Base-by-base conservation (phyloP, 2,797 vertebrate genomes). In the Scyliorhinus canicula region DNA sequence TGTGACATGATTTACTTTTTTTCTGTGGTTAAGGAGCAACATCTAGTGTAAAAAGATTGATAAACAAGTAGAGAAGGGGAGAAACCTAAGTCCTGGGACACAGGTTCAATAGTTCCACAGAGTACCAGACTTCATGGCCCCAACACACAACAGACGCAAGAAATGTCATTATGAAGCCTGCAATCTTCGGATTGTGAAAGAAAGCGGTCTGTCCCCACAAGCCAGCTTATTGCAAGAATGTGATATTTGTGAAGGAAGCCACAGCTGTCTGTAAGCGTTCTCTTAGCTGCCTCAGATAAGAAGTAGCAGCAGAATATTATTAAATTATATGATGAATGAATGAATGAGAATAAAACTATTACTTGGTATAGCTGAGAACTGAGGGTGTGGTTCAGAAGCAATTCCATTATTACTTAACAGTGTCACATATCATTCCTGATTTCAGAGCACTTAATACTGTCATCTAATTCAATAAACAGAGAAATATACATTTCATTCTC, bases 401-500 rank as follows among this genome's bases (percentile, higher is more conserved):
- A 94, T 71, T 69, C 31, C 28, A 74, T 28, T 19, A 94, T 35
- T 71, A 52, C 44, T 50, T 74, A 71, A 94, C 11, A 69, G n/a
- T 55, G 26, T 52, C 67, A 9, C 14, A 71, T 69, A 21, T 31
- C 93, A 71, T 50, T n/a, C 4, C 2, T 90, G 28, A 90, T 19
- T 60, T 60, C 31, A 60, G 35, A 8, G 6, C 50, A 94, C 11
- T 94, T 94, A 93, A 74, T 74, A n/a, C 65, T 94, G 35, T 35
- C 44, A 74, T 52, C 31, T 35, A 94, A 35, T 94, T 52, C 93
- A 71, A 44, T 52, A 94, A 94, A 55, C 93, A 94, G 44, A 71
- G 69, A 71, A 3, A 26, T 93, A 93, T 63, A 63, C 19, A 44
- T 91, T 63, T 94, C 44, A 71, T 47, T 50, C 40, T 52, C 28